Base-by-base conservation (phyloP, 2,888 invertebrate species). In the Gasteruption jaculator region DNA sequence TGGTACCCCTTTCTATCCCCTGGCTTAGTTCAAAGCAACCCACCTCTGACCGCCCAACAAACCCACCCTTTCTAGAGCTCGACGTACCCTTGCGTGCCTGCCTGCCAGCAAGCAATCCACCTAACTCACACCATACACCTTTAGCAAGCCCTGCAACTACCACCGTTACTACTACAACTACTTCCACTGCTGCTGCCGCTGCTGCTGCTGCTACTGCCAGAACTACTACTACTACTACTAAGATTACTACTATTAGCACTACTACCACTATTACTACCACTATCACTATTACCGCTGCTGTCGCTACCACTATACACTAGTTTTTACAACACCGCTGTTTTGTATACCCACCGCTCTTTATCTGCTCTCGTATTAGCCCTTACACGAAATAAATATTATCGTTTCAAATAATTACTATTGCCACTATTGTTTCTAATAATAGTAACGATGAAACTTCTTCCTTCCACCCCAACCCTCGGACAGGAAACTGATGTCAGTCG, bases 11-110 rank as follows among this genome's bases (percentile, higher is more conserved):
- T 60, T 60, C 60, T 58, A 60, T 52, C 62, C 60, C 56, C 48
- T 44, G 59, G 67, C 68, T 66, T 65, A 67, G 66, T 68, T 69
- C 66, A 68, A 69, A 69, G 68, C 68, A 68, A 56, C 63, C 64
- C 61, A 57, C 53, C 56, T 48, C 44, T 31, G 21, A 47, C 54
- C 46, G 60, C 53, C 53, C 42, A 44, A 49, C 58, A 55, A 54
- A 43, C 45, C 49, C 39, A 48, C 52, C 47, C 49, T 48, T 48
- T 43, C 45, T 41, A 38, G 48, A 49, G 50, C 50, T 56, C 56
- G 48, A 50, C 56, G 56, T 60, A 60, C 55, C 63, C 58, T 56
- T 56, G 56, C 61, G 55, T 64, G 67, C 59, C 65, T 57, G 59
- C 57, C 55, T 57, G 58, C 65, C 63, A 58, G 58, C 67, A 61